These are phyloP conservation scores for Drosophila kohkoa DNA, from an alignment of 1,140 invertebrate species.

Conservation along the genomic window DNA sequence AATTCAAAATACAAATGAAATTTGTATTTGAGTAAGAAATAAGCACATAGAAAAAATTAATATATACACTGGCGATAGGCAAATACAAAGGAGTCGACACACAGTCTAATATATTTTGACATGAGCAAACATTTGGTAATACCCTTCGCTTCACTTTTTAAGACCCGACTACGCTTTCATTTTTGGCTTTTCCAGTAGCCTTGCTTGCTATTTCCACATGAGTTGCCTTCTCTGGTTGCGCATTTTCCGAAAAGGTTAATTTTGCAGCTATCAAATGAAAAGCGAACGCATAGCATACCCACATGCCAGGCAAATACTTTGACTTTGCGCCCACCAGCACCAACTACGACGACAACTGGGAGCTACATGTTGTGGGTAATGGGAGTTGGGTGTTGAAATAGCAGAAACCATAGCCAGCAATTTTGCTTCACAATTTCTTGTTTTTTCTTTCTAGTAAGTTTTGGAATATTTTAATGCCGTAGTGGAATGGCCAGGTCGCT, in stretches of 20 bases:
- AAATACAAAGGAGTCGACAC: not conserved
- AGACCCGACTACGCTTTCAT: constrained; percentile 13
- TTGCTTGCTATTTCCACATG: constrained; percentile 52
- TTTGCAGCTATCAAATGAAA: constrained; percentile 73
- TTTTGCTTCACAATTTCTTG: constrained; percentile 6
- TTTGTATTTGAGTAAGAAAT: not conserved
- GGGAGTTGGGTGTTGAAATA: constrained; percentile 14
- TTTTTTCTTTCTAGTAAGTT: constrained; percentile 3
- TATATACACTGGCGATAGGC: not conserved
- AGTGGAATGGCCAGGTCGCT: not conserved
- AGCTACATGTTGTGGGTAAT: not conserved
- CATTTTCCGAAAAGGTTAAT: constrained; percentile 76
- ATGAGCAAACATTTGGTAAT: constrained; percentile 31
- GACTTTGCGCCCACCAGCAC: constrained; percentile 10
- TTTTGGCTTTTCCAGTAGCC: constrained; percentile 21
- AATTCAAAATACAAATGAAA: constrained; percentile 13
- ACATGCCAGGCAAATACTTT: constrained; percentile 39
- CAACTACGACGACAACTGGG: not conserved
- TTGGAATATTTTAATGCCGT: constrained; percentile 18
- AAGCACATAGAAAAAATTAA: constrained; percentile 11
- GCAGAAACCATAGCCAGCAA: constrained; percentile 4
- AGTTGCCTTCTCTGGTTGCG: constrained; percentile 54
- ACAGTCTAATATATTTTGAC: constrained; percentile 25
- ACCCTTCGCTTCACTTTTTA: constrained; percentile 1
- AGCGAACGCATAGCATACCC: constrained; percentile 35